These are phyloP conservation scores for Fragariocoptes setiger DNA, from an alignment of 1,140 invertebrate genomes.

Conservation along the genomic window DNA sequence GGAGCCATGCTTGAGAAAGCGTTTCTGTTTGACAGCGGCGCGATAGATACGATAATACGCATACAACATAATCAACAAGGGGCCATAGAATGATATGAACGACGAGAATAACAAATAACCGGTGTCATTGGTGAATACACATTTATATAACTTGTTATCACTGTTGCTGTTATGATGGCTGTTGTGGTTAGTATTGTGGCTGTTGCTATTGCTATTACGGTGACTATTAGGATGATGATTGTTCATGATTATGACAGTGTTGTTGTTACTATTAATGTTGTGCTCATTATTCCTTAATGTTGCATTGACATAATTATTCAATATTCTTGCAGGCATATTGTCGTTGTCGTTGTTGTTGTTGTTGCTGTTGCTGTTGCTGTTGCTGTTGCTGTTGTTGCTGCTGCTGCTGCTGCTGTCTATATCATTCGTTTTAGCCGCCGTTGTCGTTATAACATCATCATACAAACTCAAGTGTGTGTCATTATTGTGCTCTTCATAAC, in stretches of 20 bases:
- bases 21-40: constrained; percentile 65
- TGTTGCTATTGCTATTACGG: neutral
- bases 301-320: neutral
- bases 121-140: constrained; percentile 63
- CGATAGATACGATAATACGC: constrained; percentile 80
- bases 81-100: constrained; percentile 84
- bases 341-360: neutral
- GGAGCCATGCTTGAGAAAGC: constrained; percentile 33
- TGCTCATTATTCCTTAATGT: neutral
- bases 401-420: neutral
- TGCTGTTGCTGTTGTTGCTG: neutral
- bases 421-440: neutral
- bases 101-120: constrained; percentile 75
- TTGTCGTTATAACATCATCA: neutral
- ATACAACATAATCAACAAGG: constrained; percentile 89
- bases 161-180: constrained; percentile 3
- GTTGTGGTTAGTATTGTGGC: neutral
- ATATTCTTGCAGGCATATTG: neutral
- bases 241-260: neutral
- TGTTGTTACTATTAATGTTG: neutral
- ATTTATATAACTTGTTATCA: constrained; percentile 20
- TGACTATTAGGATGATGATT: neutral
- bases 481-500: no score
- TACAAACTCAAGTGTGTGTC: no score
- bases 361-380: neutral